Evolutionary conservation across 2,797 vertebrate species (phyloP), one percentile per base, ranked within the genome.

Genomic region (Rhynchotus rufescens): DNA sequence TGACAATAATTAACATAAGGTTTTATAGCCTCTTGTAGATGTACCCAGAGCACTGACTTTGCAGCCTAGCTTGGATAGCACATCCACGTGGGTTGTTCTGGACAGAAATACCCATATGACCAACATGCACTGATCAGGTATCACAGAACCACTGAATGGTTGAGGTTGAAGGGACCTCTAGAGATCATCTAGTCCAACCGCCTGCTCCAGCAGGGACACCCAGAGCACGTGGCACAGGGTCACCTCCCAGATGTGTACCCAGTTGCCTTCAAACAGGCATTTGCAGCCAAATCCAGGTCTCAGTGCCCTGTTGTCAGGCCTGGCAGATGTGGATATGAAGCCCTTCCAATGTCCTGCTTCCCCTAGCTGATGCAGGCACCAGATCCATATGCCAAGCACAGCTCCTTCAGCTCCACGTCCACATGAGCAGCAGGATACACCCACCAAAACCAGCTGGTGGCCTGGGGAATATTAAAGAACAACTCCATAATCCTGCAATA

Each of bases 11-110:
- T 76, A 79, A 60, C 30, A 49, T 15, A 57, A 57, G 52, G 34
- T 86, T 84, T 77, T 88, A 83, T 30, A 79, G 20, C 6, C 52
- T 72, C 49, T 32, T 89, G 28, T 16, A 77, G 75, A 57, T 64
- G 64, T 1, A 52, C 12, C 47, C 15, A 54, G 21, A 64, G 17
- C 34, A 66, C 7, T 23, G 12, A 10, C 15, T 65, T 80, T 69
- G 22, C 74, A 60, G 49, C 20, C 15, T 13, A 69, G 62, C 57
- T 82, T 28, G 34, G 45, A 52, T 0, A 75, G n/a, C 20, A 60
- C 12, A 19, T 11, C 9, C 11, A 65, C 1, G 1, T 0, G 56
- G 51, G 42, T 2, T 47, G 26, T 9, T 77, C 25, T 52, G 61
- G 61, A 71, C 23, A 64, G 79, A 86, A 82, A 64, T 28, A 40